These are phyloP conservation scores for Bombus difficillimus DNA, from an alignment of 1,140 invertebrate genomes.

Conservation along the genomic window DNA sequence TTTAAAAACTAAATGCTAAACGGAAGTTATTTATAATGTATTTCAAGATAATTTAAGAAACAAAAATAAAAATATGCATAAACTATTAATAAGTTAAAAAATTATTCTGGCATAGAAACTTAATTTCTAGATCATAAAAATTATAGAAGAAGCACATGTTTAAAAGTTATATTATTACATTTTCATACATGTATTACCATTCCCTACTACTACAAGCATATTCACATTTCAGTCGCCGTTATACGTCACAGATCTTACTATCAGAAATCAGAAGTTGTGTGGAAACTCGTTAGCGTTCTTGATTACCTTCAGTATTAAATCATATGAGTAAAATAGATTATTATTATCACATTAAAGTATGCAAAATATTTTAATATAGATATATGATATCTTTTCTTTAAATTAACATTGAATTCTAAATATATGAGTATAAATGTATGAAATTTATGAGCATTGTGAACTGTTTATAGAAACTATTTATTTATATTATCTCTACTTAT, in stretches of 20 bases:
- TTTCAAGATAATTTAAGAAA: background rate
- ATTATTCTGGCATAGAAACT: background rate
- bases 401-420: background rate
- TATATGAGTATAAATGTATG: no score
- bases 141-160: background rate
- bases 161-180: background rate
- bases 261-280: background rate
- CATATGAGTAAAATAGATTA: background rate
- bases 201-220: background rate
- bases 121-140: background rate
- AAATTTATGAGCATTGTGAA: background rate
- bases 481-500: background rate
- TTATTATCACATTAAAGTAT: background rate
- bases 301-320: background rate
- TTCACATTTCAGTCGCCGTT: background rate
- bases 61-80: background rate
- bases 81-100: background rate
- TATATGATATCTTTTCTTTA: background rate
- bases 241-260: background rate
- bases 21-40: slow-evolving; percentile 3
- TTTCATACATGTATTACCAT: background rate
- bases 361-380: background rate
- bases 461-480: background rate
- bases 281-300: background rate
- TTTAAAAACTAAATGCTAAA: background rate